Conservation (phyloP, 2,888 invertebrate species). For the Xestobium rufovillosum region DNA sequence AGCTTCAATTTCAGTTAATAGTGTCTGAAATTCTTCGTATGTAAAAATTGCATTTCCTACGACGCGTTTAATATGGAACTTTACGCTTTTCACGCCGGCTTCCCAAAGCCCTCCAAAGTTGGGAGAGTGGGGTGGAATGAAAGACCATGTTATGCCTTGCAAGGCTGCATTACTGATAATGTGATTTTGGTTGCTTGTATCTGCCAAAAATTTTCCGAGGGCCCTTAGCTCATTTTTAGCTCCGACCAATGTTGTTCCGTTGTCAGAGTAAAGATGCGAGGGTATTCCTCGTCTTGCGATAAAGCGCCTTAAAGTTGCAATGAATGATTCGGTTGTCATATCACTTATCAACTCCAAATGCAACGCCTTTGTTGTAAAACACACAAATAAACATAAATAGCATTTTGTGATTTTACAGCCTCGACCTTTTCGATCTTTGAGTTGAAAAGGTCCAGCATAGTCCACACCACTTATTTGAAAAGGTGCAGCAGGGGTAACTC, state of each 20-base stretch:
- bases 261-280: constrained; percentile 16
- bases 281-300: constrained; percentile 15
- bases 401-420: constrained; percentile 14
- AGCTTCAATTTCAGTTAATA: constrained; percentile 23
- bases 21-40: constrained; percentile 17
- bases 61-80: constrained; percentile 12
- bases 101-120: constrained; percentile 19
- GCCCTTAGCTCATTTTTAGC: too few relatives aligned
- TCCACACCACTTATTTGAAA: constrained; percentile 15
- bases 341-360: constrained; percentile 16
- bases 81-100: constrained; percentile 16
- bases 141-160: constrained; percentile 10
- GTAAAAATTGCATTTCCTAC: constrained; percentile 12
- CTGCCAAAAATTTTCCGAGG: too few relatives aligned
- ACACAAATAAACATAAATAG: constrained; percentile 15
- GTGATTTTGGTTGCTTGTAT: too few relatives aligned
- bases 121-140: constrained; percentile 16
- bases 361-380: too few relatives aligned
- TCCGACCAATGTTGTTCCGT: too few relatives aligned
- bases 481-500: constrained; percentile 13
- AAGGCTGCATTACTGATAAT: too few relatives aligned
- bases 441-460: constrained; percentile 17
- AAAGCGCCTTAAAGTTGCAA: constrained; percentile 15
- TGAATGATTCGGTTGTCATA: constrained; percentile 15
- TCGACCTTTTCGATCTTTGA: constrained; percentile 15